phyloP scores from a whole-genome alignment of 2,113 vertebrate genomes.

The Petrocephalus microphthalmus region DNA sequence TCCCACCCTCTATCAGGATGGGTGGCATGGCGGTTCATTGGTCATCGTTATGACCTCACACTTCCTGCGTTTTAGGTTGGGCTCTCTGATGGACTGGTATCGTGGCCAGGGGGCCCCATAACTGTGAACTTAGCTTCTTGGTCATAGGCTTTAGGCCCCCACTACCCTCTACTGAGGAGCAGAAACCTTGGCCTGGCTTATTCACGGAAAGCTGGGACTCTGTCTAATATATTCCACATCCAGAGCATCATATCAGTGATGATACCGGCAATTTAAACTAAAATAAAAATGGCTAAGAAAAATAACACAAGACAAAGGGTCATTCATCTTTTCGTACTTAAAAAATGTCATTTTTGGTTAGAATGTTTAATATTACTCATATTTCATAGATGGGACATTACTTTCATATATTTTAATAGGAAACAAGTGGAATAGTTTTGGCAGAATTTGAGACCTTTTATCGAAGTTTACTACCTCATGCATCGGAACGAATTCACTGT shows the following conservation, averaged over 20 bases:
- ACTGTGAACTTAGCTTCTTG: not conserved
- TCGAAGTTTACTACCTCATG: not conserved
- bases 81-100: not conserved
- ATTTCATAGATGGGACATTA: not conserved
- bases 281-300: not conserved
- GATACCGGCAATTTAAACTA: not conserved
- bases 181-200: not conserved
- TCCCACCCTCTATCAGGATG: not conserved
- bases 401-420: not conserved
- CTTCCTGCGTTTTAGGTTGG: not conserved
- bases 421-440: not conserved
- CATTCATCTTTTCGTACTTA: not conserved
- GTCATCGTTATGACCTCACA: not conserved
- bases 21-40: not conserved
- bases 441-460: not conserved
- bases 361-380: not conserved
- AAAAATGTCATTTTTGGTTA: not conserved
- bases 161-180: not conserved
- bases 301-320: not conserved
- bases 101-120: not conserved
- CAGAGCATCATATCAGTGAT: not conserved
- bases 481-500: not conserved
- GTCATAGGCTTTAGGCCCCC: not conserved
- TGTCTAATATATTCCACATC: not conserved
- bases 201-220: not conserved